Percentiles rank a stretch among this genome's conserved stretches.
These are phyloP conservation scores for Crocallis elinguaria DNA, from an alignment of 2,888 invertebrate genomes.

Conservation along the genomic window DNA sequence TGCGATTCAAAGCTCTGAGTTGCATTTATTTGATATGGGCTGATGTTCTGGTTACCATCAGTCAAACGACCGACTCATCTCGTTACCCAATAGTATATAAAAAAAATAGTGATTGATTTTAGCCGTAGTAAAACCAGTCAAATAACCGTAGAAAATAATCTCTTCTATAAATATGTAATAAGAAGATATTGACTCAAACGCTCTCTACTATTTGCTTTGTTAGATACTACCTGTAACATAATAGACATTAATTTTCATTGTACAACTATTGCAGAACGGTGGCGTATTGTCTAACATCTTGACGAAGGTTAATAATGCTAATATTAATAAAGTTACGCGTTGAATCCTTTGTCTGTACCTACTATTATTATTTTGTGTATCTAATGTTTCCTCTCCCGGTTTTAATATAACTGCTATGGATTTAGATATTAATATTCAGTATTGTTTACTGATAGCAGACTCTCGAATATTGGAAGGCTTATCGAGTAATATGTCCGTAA, in stretches of 20 bases:
- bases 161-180: too few relatives aligned
- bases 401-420: background rate
- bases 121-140: too few relatives aligned
- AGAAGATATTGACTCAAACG: too few relatives aligned
- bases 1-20: too few relatives aligned
- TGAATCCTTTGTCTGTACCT: conserved; percentile 7
- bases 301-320: conserved; percentile 50
- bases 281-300: conserved; percentile 20
- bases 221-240: background rate
- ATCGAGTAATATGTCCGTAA: too few relatives aligned
- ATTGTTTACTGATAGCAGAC: background rate
- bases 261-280: conserved; percentile 3
- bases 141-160: too few relatives aligned
- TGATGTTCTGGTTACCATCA: too few relatives aligned
- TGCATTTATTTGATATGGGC: too few relatives aligned
- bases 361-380: background rate
- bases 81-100: too few relatives aligned
- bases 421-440: conserved; percentile 6
- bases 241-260: conserved; percentile 18
- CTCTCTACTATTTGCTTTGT: background rate
- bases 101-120: too few relatives aligned
- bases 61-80: too few relatives aligned
- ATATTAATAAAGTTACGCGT: conserved; percentile 60
- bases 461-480: background rate
- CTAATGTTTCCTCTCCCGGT: background rate